Evolutionary conservation across 1,140 invertebrate genomes (phyloP), one percentile per base, ranked within the genome.

Genomic region (Eubasilissa regina): DNA sequence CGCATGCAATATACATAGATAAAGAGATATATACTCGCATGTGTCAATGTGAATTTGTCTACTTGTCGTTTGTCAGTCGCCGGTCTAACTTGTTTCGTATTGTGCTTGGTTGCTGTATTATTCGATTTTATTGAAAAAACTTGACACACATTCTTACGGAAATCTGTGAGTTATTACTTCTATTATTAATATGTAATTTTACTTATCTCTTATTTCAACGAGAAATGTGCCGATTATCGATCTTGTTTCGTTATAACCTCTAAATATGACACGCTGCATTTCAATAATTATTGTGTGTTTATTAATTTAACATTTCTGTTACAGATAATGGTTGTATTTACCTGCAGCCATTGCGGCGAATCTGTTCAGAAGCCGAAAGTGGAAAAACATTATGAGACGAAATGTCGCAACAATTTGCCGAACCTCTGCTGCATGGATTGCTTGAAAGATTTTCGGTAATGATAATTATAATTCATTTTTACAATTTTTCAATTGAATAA

Each of bases 291-390:
- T 15, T 19, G n/a, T 58, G 53, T 19, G 15, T 58, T 58, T 21
- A 19, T 15, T 58, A 15, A 15, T 25, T 43, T 12, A 25, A 35
- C 13, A 35, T 64, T 13, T 21, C 0, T 44, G 60, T 64, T 78
- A 13, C 9, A 25, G 56, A 82, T 47, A 84, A 98, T 98, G 97
- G 96, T 98, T 47, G 94, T 97, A 25, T 98, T 98, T 86, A 96
- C 95, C 13, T 99, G 97, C 86, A 95, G 95, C 84, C 90, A 94
- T 81, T 98, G 97, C 86, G 96, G 96, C 0, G 95, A 97, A 75
- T 93, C 95, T 19, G 85, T 98, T 0, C 96, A 97, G 85, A 98
- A 98, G 85, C 95, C 95, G 44, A 93, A 95, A 87, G 96, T 98
- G 3, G 95, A 96, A 79, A 97, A 97, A 85, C 97, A 98, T 88